These are phyloP conservation scores for Phrynocephalus forsythii DNA, from an alignment of 2,797 vertebrate species.

Conservation along the genomic window DNA sequence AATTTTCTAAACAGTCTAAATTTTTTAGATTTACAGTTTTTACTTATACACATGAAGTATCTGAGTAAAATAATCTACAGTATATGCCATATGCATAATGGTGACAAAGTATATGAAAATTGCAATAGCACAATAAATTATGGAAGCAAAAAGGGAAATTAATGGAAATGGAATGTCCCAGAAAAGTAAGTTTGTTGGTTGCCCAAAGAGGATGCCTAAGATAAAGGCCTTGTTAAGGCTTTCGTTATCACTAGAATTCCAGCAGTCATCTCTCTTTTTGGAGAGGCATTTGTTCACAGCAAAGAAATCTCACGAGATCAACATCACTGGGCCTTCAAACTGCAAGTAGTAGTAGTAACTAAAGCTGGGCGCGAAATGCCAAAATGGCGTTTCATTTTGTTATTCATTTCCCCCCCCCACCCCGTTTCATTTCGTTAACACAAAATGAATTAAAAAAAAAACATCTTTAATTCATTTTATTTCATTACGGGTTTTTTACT, in stretches of 20 bases:
- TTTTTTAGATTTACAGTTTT: neutral
- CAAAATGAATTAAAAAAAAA: too few relatives aligned
- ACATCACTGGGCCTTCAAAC: neutral
- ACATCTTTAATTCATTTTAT: too few relatives aligned
- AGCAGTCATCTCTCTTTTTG: neutral
- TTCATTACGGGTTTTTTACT: too few relatives aligned
- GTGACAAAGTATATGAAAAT: slow-evolving; percentile 9
- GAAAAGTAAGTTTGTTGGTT: neutral
- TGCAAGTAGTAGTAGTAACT: neutral
- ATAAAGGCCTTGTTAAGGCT: slow-evolving; percentile 20
- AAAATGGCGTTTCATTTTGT: too few relatives aligned
- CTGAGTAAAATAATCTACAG: neutral
- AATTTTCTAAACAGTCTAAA: neutral
- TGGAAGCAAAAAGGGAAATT: slow-evolving; percentile 22
- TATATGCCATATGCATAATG: neutral
- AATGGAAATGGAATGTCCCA: neutral
- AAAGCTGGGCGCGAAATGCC: too few relatives aligned
- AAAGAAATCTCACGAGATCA: neutral
- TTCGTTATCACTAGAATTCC: neutral
- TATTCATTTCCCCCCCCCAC: too few relatives aligned
- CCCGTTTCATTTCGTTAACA: too few relatives aligned
- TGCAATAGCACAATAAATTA: neutral
- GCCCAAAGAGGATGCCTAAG: neutral
- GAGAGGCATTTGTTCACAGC: neutral
- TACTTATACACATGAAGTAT: neutral